phyloP scores from a whole-genome alignment of 2,888 invertebrate genomes.

The Hipparchia semele region DNA sequence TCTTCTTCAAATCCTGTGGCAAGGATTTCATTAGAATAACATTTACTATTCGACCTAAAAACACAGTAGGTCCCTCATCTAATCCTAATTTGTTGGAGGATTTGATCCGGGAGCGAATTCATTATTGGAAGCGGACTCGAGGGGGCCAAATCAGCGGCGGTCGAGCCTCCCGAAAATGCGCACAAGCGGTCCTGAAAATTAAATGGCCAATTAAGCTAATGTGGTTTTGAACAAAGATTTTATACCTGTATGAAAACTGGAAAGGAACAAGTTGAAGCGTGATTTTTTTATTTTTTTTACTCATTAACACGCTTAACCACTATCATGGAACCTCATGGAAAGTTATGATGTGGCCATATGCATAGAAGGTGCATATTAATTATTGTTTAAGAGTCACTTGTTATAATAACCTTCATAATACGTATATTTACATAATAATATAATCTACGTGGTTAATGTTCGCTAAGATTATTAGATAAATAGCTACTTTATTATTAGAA shows the following conservation, averaged over 20 bases:
- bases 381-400: no score
- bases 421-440: no score
- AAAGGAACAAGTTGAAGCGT: background rate
- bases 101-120: constrained; percentile 58
- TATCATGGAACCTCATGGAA: no score
- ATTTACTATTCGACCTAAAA: constrained; percentile 63
- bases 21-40: constrained; percentile 62
- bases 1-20: background rate
- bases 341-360: no score
- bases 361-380: no score
- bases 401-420: no score
- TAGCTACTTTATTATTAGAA: no score
- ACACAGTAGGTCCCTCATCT: constrained; percentile 62
- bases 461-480: no score
- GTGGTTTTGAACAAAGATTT: constrained; percentile 15
- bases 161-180: constrained; percentile 33
- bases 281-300: background rate
- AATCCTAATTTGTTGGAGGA: constrained; percentile 73
- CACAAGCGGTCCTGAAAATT: constrained; percentile 34
- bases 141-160: constrained; percentile 33
- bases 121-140: constrained; percentile 51
- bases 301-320: no score
- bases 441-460: no score
- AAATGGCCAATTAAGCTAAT: constrained; percentile 26
- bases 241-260: background rate